Evolutionary conservation across 2,113 vertebrate species (phyloP).

Genomic region (Istiophorus platypterus): DNA sequence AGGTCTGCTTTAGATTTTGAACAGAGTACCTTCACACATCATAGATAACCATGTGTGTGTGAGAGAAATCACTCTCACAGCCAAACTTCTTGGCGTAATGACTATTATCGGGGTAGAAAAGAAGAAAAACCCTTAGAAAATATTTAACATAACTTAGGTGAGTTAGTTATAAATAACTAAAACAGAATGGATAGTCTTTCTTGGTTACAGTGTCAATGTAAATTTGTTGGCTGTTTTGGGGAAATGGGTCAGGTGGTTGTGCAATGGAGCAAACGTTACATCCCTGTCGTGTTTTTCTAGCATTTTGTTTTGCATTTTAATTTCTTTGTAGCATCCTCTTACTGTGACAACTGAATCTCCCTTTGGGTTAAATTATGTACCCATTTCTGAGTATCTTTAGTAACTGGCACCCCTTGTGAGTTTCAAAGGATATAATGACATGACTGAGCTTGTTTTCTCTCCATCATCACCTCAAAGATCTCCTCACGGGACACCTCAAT

Average conservation of each 20-base stretch:
- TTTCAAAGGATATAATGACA: conserved; percentile 16
- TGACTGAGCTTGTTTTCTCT: conserved; percentile 7
- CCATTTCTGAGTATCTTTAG: not conserved
- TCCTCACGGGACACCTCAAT: conserved; percentile 99
- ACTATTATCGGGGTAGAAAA: conserved; percentile 38
- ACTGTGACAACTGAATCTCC: conserved; percentile 12
- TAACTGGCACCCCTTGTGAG: not conserved
- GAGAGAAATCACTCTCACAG: conserved; percentile 34
- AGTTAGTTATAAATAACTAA: conserved; percentile 45
- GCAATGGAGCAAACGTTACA: conserved; percentile 18
- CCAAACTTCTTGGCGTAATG: conserved; percentile 33
- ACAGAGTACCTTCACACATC: conserved; percentile 57
- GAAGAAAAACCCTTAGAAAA: conserved; percentile 18
- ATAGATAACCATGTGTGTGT: conserved; percentile 38
- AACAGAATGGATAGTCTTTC: not conserved
- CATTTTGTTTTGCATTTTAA: conserved; percentile 18
- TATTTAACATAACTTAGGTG: conserved; percentile 23
- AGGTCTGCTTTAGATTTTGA: conserved; percentile 70
- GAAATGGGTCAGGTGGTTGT: not conserved
- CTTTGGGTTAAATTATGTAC: conserved; percentile 2
- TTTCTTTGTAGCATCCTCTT: conserved; percentile 17
- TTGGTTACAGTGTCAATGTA: not conserved
- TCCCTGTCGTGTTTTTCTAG: conserved; percentile 10
- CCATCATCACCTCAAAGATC: conserved; percentile 94
- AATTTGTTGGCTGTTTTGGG: conserved; percentile 17